Percentiles rank a stretch among this genome's conserved stretches.
These are phyloP conservation scores for Sogatella furcifera DNA, from an alignment of 1,140 invertebrate species.

Conservation along the genomic window DNA sequence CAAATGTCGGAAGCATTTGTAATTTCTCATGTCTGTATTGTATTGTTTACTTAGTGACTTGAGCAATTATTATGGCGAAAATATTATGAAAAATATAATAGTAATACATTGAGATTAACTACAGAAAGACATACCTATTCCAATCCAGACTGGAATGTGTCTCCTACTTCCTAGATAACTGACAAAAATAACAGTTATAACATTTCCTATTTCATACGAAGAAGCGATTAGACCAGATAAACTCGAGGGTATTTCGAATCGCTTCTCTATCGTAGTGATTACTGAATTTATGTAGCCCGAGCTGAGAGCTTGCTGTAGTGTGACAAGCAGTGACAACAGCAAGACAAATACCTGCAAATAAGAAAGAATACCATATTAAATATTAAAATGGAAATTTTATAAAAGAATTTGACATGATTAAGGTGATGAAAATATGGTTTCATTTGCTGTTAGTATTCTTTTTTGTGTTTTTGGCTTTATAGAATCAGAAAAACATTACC, in stretches of 20 bases:
- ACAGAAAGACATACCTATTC: conserved; percentile 50
- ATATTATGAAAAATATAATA: no score
- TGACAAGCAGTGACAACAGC: conserved; percentile 81
- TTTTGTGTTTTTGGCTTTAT: no score
- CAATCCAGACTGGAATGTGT: conserved; percentile 92
- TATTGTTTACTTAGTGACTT: no score
- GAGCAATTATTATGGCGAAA: no score
- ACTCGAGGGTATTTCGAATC: conserved; percentile 90
- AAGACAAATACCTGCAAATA: conserved; percentile 76
- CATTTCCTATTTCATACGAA: conserved; percentile 91
- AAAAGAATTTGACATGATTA: no score
- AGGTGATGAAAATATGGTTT: no score
- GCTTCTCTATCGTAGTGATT: conserved; percentile 92
- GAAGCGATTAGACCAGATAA: conserved; percentile 85
- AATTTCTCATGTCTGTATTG: no score
- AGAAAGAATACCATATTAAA: conserved; percentile 11
- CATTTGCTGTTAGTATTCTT: no score
- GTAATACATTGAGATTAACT: no score
- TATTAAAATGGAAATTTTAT: no score
- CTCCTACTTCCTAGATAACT: conserved; percentile 84
- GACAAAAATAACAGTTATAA: conserved; percentile 91
- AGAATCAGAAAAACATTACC: no score
- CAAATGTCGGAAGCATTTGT: no score
- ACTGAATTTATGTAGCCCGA: conserved; percentile 90
- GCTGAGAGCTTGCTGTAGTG: conserved; percentile 78